These are phyloP conservation scores for Lithophane ornitopus DNA, from an alignment of 2,888 invertebrate genomes.

Conservation along the genomic window DNA sequence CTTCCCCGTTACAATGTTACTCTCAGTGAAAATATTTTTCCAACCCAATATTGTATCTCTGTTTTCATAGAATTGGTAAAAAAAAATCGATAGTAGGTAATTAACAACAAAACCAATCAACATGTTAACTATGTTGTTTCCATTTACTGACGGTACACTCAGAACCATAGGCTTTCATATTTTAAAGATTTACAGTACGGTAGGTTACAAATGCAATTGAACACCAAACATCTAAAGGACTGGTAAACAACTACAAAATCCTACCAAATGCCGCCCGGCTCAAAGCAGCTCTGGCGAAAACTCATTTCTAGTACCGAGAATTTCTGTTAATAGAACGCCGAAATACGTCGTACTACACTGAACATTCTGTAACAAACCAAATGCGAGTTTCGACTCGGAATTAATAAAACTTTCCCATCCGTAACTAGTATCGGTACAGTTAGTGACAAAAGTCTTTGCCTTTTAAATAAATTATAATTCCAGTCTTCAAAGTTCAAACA, in stretches of 20 bases:
- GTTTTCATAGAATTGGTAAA: not conserved
- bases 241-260: constrained; percentile 19
- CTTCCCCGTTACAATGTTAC: not conserved
- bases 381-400: constrained; percentile 4
- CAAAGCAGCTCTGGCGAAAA: constrained; percentile 24
- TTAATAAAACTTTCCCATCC: constrained; percentile 9
- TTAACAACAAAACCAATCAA: constrained; percentile 22
- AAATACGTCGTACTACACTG: not conserved
- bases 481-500: constrained; percentile 52
- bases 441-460: not conserved
- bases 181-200: not conserved
- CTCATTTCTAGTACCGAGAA: constrained; percentile 9
- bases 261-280: not conserved
- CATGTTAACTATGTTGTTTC: constrained; percentile 13
- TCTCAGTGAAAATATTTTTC: not conserved
- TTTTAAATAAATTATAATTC: not conserved
- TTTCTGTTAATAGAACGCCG: not conserved
- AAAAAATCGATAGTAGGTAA: constrained; percentile 7
- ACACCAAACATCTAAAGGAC: constrained; percentile 6
- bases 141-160: not conserved
- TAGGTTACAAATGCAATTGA: not conserved
- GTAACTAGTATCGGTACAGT: not conserved
- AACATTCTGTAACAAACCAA: not conserved
- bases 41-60: not conserved
- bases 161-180: not conserved